These are phyloP conservation scores for Oligia latruncula DNA, from an alignment of 2,888 invertebrate species.

Conservation along the genomic window DNA sequence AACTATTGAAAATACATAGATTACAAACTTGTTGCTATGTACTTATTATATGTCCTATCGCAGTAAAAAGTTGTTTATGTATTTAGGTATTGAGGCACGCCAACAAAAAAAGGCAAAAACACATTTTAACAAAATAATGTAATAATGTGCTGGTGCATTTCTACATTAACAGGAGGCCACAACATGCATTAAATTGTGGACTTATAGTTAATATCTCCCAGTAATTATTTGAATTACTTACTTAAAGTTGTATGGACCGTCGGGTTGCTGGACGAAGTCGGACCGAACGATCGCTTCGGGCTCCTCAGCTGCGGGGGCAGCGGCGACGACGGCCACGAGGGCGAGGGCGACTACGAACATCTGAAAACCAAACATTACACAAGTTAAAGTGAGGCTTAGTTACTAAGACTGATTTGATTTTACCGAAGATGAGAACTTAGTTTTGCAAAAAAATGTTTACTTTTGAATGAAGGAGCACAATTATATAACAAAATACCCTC, in stretches of 20 bases:
- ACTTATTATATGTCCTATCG: background rate
- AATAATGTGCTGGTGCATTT: background rate
- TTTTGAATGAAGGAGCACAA: no score
- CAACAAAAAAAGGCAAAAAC: background rate
- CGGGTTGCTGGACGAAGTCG: background rate
- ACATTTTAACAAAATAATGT: background rate
- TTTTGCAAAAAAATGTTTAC: no score
- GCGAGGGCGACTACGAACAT: slow-evolving; percentile 60
- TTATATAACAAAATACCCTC: no score
- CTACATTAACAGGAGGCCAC: background rate
- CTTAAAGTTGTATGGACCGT: slow-evolving; percentile 27
- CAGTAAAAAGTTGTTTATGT: background rate
- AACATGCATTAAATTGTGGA: background rate
- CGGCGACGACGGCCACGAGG: slow-evolving; percentile 59
- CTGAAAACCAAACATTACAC: slow-evolving; percentile 35
- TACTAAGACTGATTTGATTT: background rate
- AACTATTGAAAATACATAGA: slow-evolving; percentile 22
- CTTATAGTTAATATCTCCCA: background rate
- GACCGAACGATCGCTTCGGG: slow-evolving; percentile 15
- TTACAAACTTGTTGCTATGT: background rate
- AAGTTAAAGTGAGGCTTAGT: background rate
- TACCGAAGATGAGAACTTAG: no score
- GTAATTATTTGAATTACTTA: background rate
- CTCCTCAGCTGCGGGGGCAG: slow-evolving; percentile 32
- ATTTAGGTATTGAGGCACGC: background rate